A percentile compares a stretch with the other conserved stretches of the same genome.
Conservation (phyloP, 1,140 invertebrate species). For the Zaprionus capensis region DNA sequence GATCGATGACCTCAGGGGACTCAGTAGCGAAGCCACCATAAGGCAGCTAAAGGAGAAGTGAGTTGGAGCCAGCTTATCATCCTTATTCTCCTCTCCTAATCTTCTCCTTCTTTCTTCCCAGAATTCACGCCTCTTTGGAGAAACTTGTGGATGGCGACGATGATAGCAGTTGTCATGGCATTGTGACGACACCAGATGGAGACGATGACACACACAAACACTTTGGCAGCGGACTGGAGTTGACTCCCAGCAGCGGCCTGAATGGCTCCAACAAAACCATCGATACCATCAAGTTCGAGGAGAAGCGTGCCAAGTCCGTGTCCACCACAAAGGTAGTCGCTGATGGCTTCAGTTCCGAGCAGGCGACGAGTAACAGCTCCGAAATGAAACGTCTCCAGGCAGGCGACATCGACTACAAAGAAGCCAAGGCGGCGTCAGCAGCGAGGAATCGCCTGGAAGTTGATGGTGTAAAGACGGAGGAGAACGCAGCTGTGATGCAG, state of each 20-base stretch:
- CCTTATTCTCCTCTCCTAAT: not conserved
- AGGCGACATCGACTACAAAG: conserved; percentile 91
- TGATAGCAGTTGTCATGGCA: conserved; percentile 85
- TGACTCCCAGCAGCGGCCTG: conserved; percentile 64
- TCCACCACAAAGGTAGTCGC: conserved; percentile 92
- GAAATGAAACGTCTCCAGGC: conserved; percentile 91
- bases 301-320: conserved; percentile 90
- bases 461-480: conserved; percentile 91
- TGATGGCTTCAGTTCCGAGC: conserved; percentile 92
- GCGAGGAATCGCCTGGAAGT: conserved; percentile 88
- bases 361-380: conserved; percentile 89
- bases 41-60: conserved; percentile 85
- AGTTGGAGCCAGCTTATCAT: conserved; percentile 19
- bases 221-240: conserved; percentile 62
- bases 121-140: conserved; percentile 88
- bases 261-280: conserved; percentile 77
- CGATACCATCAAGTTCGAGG: conserved; percentile 91
- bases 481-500: conserved; percentile 89
- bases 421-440: conserved; percentile 87
- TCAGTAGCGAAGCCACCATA: conserved; percentile 85
- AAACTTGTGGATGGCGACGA: conserved; percentile 87
- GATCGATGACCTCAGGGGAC: conserved; percentile 83
- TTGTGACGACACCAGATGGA: conserved; percentile 92
- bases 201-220: conserved; percentile 86
- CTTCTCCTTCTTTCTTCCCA: conserved; percentile 47